These are phyloP conservation scores for Pseudolaguvia tuberculata DNA, from an alignment of 2,113 vertebrate species.

Conservation along the genomic window DNA sequence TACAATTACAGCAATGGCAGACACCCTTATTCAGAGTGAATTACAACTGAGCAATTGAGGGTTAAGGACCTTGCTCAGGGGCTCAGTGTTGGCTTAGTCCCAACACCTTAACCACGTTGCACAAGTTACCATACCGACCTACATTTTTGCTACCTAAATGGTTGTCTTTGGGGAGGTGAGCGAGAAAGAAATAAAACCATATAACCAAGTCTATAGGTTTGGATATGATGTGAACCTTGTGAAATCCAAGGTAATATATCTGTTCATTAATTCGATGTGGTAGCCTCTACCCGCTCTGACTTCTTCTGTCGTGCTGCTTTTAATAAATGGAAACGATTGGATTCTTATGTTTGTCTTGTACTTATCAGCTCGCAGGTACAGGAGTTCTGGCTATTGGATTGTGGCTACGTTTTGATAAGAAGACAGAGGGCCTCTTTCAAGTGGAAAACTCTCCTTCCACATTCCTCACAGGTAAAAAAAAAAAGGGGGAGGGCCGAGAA, in stretches of 20 bases:
- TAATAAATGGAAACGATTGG: slow-evolving; percentile 4
- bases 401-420: slow-evolving; percentile 89
- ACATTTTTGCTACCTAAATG: not conserved
- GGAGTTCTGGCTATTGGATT: slow-evolving; percentile 84
- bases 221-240: not conserved
- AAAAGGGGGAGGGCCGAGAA: too few species aligned
- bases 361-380: slow-evolving; percentile 80
- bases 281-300: too few species aligned
- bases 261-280: too few species aligned
- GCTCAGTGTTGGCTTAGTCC: too few species aligned
- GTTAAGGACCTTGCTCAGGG: too few species aligned
- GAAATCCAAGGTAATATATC: not conserved
- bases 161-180: not conserved
- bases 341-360: slow-evolving; percentile 31
- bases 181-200: too few species aligned
- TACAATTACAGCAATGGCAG: too few species aligned
- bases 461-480: slow-evolving; percentile 84
- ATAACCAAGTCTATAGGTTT: too few species aligned
- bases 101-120: too few species aligned
- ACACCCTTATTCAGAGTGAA: too few species aligned
- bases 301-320: slow-evolving; percentile 1
- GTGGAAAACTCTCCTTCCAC: slow-evolving; percentile 61
- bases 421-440: slow-evolving; percentile 81
- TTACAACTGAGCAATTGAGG: too few species aligned
- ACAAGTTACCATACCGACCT: too few species aligned